Evolutionary conservation across 2,888 invertebrate species (phyloP).

Genomic region (Rhamphomyia laevipes): DNA sequence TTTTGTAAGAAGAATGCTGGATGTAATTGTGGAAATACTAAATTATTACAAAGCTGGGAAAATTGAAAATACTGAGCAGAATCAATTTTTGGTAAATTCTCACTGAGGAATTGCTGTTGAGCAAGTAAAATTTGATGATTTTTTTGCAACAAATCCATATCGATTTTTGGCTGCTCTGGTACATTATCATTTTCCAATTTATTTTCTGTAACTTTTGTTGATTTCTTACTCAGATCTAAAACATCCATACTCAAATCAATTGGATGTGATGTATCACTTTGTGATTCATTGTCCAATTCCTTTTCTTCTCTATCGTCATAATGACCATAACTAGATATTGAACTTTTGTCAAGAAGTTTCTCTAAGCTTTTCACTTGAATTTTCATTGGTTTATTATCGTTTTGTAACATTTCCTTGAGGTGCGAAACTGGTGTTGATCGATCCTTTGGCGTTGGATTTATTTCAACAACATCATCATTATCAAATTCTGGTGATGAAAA

Average conservation of each 20-base stretch:
- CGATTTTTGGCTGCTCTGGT: slow-evolving; percentile 17
- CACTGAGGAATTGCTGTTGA: slow-evolving; percentile 55
- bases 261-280: slow-evolving; percentile 43
- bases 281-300: slow-evolving; percentile 21
- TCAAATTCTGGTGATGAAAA: slow-evolving; percentile 44
- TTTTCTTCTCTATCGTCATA: slow-evolving; percentile 25
- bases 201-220: slow-evolving; percentile 21
- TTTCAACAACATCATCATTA: slow-evolving; percentile 30
- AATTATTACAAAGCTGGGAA: slow-evolving; percentile 47
- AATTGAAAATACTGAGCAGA: slow-evolving; percentile 46
- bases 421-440: slow-evolving; percentile 38
- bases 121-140: slow-evolving; percentile 48
- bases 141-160: slow-evolving; percentile 40
- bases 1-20: slow-evolving; percentile 50
- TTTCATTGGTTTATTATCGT: slow-evolving; percentile 41
- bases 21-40: slow-evolving; percentile 47
- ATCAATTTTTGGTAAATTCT: slow-evolving; percentile 48
- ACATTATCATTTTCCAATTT: slow-evolving; percentile 5
- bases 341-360: slow-evolving; percentile 39
- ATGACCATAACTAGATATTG: not conserved
- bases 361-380: slow-evolving; percentile 52
- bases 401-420: slow-evolving; percentile 39
- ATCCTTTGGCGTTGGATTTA: slow-evolving; percentile 26
- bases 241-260: slow-evolving; percentile 69
- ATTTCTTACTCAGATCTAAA: slow-evolving; percentile 73